Evolutionary conservation across 2,888 invertebrate genomes (phyloP).

Genomic region (Caenorhabditis wallacei): DNA sequence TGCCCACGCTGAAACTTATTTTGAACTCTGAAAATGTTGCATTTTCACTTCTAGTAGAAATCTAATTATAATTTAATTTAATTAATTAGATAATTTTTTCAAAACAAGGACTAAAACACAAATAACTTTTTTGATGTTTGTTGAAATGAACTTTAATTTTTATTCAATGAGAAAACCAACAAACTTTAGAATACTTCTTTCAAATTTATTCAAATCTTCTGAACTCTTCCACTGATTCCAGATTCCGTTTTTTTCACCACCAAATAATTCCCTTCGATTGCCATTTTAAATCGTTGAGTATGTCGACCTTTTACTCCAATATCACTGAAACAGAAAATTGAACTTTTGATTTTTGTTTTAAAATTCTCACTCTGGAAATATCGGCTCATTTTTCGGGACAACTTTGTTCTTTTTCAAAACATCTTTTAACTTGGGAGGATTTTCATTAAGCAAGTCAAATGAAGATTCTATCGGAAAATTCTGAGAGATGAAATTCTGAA

Average conservation of each 20-base stretch:
- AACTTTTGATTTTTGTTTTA: too few relatives aligned
- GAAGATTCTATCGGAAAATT: slow-evolving; percentile 4
- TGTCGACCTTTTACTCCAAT: slow-evolving; percentile 8
- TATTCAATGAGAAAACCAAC: too few relatives aligned
- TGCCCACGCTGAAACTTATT: too few relatives aligned
- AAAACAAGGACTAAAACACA: too few relatives aligned
- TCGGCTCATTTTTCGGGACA: neutral
- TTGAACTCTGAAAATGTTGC: too few relatives aligned
- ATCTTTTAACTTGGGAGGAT: neutral
- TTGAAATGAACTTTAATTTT: too few relatives aligned
- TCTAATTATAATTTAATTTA: too few relatives aligned
- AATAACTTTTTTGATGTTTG: too few relatives aligned
- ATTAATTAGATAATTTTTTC: too few relatives aligned
- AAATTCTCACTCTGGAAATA: slow-evolving; percentile 13
- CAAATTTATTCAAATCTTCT: neutral
- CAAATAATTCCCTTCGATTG: neutral
- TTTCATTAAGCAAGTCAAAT: neutral
- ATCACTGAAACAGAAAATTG: slow-evolving; percentile 1
- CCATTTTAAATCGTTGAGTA: slow-evolving; percentile 7
- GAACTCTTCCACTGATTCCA: neutral
- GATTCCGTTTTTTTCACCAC: neutral
- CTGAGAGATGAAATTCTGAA: slow-evolving; percentile 7
- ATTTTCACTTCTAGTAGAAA: too few relatives aligned
- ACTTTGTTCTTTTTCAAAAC: neutral
- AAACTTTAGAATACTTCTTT: too few relatives aligned